Percentiles rank a stretch among this genome's conserved stretches.
Evolutionary conservation across 2,113 vertebrate genomes (phyloP).

Genomic region (Catharus bicknelli): DNA sequence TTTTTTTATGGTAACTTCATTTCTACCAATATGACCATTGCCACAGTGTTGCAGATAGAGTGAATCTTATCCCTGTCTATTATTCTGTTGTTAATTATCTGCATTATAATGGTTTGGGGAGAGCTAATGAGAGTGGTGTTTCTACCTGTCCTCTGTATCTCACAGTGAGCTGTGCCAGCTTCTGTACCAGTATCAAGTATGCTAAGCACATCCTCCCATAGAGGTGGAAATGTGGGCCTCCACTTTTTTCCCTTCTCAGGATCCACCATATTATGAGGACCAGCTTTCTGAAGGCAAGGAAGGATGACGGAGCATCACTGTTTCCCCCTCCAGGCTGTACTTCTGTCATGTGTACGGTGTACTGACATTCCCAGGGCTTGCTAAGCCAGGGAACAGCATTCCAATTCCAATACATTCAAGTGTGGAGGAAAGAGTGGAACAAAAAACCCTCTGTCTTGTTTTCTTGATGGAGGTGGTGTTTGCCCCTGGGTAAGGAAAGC

Average conservation of each 20-base stretch:
- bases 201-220: neutral
- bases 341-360: neutral
- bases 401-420: neutral
- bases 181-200: neutral
- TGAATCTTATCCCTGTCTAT: neutral
- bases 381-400: neutral
- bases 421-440: neutral
- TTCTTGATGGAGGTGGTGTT: neutral
- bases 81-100: neutral
- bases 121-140: neutral
- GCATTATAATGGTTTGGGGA: neutral
- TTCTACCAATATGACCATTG: neutral
- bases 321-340: neutral
- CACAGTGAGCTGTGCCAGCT: neutral
- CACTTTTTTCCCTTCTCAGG: neutral
- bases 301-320: fast-evolving
- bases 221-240: neutral
- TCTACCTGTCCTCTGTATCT: neutral
- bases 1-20: neutral
- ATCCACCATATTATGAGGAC: neutral
- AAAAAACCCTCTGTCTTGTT: neutral
- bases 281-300: neutral
- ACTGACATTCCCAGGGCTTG: neutral
- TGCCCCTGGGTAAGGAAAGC: neutral
- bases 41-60: neutral